Conservation (phyloP, 2,113 vertebrate species). For the Reinhardtius hippoglossoides region DNA sequence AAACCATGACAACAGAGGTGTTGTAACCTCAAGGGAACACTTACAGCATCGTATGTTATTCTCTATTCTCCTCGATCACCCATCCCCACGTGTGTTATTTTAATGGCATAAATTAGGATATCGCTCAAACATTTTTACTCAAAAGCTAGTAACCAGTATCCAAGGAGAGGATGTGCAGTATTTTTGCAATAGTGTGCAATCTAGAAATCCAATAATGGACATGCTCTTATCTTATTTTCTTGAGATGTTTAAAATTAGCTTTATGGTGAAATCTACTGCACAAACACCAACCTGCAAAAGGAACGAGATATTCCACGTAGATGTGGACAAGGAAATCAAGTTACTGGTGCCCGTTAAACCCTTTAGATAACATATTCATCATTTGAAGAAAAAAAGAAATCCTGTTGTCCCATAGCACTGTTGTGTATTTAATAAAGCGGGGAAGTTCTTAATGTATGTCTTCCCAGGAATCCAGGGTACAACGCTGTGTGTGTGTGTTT, state of each 20-base stretch:
- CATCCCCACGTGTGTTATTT: neutral
- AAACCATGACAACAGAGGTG: too few relatives aligned
- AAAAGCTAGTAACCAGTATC: too few relatives aligned
- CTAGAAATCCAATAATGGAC: conserved; percentile 5
- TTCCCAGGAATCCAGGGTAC: neutral
- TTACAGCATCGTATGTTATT: neutral
- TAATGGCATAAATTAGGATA: too few relatives aligned
- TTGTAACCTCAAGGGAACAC: too few relatives aligned
- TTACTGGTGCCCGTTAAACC: conserved; percentile 21
- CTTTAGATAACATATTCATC: too few relatives aligned
- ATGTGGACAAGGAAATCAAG: conserved; percentile 48
- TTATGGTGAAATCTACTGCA: too few relatives aligned
- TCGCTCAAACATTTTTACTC: too few relatives aligned
- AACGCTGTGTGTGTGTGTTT: neutral
- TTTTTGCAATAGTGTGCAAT: conserved; percentile 3
- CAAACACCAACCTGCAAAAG: conserved; percentile 8
- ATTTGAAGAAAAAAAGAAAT: too few relatives aligned
- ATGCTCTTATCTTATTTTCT: neutral
- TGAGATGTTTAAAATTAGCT: too few relatives aligned
- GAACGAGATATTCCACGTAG: conserved; percentile 21
- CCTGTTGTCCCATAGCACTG: conserved; percentile 2
- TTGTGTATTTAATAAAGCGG: neutral
- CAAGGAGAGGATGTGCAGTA: neutral
- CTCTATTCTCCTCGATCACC: conserved; percentile 5
- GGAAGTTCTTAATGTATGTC: conserved; percentile 2